phyloP scores from a whole-genome alignment of 2,888 invertebrate species.

The Anarsia innoxiella region DNA sequence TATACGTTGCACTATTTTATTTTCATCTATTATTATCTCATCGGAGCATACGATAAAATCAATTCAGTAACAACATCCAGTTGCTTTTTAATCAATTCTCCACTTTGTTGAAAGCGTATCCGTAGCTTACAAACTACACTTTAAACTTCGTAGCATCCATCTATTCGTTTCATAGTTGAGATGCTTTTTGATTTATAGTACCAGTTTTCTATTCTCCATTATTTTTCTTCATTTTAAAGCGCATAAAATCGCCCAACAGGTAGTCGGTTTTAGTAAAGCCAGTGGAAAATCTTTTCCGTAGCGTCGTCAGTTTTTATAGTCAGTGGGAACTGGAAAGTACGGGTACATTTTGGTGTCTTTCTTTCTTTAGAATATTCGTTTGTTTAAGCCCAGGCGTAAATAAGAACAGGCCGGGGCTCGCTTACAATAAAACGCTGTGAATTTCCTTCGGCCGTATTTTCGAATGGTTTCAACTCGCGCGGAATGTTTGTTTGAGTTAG shows the following conservation, averaged over 20 bases:
- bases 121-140: too few species aligned
- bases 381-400: not conserved
- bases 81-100: too few species aligned
- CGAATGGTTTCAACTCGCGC: conserved; percentile 36
- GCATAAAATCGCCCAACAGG: too few species aligned
- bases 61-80: not conserved
- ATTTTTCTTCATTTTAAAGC: too few species aligned
- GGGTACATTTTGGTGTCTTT: not conserved
- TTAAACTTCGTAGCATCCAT: too few species aligned
- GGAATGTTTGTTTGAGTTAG: conserved; percentile 56
- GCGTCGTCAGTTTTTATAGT: not conserved
- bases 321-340: not conserved
- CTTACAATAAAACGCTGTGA: conserved; percentile 47
- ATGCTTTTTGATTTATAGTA: too few species aligned
- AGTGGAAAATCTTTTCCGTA: not conserved
- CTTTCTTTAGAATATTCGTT: not conserved
- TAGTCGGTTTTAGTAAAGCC: not conserved
- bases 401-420: conserved; percentile 18
- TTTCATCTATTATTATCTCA: too few species aligned
- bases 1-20: too few species aligned
- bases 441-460: conserved; percentile 44
- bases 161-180: too few species aligned
- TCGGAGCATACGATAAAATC: too few species aligned
- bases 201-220: too few species aligned
- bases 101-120: too few species aligned